Base-by-base conservation (phyloP, 2,888 invertebrate species). In the Incurvaria masculella region DNA sequence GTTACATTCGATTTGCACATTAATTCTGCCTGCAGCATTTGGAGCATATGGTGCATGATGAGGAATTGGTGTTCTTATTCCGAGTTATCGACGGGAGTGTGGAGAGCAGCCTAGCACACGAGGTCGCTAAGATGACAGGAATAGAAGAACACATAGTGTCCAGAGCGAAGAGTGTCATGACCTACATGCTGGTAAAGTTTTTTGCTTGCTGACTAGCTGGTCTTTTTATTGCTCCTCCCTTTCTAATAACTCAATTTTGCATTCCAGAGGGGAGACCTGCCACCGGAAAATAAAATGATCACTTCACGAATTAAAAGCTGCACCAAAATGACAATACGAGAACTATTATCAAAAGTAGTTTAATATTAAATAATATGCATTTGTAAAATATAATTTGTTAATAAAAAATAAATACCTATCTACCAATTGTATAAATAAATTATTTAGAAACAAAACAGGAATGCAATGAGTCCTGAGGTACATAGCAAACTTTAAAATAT, bases 31-130 rank as follows among this genome's bases (percentile, higher is more conserved):
- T 61, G 16, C 58, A 87, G 87, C 81, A 80, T 2, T 80, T 88
- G 65, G 85, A 86, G 54, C 81, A 82, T 57, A 59, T 84, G n/a
- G 57, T 81, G 11, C 72, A 81, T 44, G 79, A 79, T 18, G 79
- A 73, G 1, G 75, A 80, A 50, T 70, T 90, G 14, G 81, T 87
- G 3, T 89, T 87, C 61, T 69, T 91, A 40, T 87, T 83, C 66
- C 84, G 85, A 52, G 63, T 88, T 42, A 69, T 70, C 3, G 78
- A 79, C 45, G 91, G 91, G 11, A 62, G 72, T 43, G 81, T 82
- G 1, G 66, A 68, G 17, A 64, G 68, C 43, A 89, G 90, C 65
- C 86, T 84, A 61, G 89, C 90, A 11, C 79, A 80, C 47, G 78
- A 82, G 42, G 84, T 87, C 42, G 89, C 90, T 0, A 67, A 65